Percentiles rank a stretch among this genome's conserved stretches.
These are phyloP conservation scores for Oreonectes daqikongensis DNA, from an alignment of 2,797 vertebrate genomes.

Conservation along the genomic window DNA sequence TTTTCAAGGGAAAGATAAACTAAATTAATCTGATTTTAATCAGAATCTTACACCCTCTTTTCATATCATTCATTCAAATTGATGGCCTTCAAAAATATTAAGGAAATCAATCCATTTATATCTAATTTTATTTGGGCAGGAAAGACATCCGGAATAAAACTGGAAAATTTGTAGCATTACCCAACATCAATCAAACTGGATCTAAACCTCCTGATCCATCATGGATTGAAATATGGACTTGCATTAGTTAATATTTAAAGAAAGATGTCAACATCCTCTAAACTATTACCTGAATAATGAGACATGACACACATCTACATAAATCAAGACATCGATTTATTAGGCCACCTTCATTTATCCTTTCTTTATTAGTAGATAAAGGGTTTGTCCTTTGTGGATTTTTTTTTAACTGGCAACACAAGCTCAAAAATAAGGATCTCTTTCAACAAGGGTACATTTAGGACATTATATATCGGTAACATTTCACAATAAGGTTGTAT, in stretches of 20 bases:
- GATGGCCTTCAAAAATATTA: no score
- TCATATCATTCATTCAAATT: neutral
- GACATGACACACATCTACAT: neutral
- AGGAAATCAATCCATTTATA: neutral
- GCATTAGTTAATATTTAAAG: neutral
- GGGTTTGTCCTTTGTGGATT: no score
- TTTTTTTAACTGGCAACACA: no score
- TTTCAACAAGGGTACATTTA: no score
- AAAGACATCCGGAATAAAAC: no score
- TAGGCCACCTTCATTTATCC: neutral
- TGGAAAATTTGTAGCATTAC: neutral
- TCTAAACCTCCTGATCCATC: no score
- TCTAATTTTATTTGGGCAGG: neutral
- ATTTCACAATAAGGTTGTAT: no score
- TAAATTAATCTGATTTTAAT: neutral
- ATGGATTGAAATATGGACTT: neutral
- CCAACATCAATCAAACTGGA: neutral
- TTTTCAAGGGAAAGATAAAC: neutral
- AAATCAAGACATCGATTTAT: neutral
- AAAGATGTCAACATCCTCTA: neutral
- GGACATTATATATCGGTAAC: no score
- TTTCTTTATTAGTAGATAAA: neutral
- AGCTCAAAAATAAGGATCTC: no score
- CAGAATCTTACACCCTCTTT: neutral
- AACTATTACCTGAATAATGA: neutral